Conservation (phyloP, 1,140 invertebrate species). For the Leptinotarsa undecemlineata region DNA sequence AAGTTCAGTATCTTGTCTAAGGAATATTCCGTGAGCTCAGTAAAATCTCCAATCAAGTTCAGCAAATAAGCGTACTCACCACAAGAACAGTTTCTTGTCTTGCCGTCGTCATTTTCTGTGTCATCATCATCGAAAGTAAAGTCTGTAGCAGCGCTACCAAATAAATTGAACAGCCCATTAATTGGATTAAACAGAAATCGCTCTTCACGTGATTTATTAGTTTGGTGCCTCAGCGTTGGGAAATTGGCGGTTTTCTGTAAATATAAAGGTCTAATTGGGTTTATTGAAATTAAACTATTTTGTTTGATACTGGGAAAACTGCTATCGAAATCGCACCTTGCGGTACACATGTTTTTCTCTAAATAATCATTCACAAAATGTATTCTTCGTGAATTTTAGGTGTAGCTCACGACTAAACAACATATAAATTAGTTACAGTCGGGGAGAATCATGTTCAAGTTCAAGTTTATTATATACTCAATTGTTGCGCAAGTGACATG, state of each 20-base stretch:
- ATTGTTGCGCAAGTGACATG: too few relatives aligned
- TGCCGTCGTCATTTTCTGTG: constrained; percentile 55
- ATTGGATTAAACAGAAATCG: constrained; percentile 21
- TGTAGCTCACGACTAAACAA: too few relatives aligned
- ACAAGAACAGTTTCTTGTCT: constrained; percentile 64
- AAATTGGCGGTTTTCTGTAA: background rate
- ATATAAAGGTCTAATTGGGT: too few relatives aligned
- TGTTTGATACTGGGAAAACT: background rate
- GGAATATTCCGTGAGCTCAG: too few relatives aligned
- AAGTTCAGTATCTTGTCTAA: too few relatives aligned
- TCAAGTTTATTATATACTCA: too few relatives aligned
- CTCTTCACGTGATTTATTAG: background rate
- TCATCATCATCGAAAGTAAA: constrained; percentile 52
- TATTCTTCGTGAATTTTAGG: too few relatives aligned
- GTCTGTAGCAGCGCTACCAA: background rate
- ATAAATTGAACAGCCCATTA: background rate
- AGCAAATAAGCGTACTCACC: constrained; percentile 56
- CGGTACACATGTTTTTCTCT: background rate
- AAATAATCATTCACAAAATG: background rate
- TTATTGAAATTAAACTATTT: too few relatives aligned
- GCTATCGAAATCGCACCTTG: background rate
- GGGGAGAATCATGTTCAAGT: too few relatives aligned
- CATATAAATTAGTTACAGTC: too few relatives aligned
- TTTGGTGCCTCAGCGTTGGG: background rate
- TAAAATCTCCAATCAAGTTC: constrained; percentile 13